Base-by-base conservation (phyloP, 2,113 vertebrate genomes). In the Nycticorax nycticorax region DNA sequence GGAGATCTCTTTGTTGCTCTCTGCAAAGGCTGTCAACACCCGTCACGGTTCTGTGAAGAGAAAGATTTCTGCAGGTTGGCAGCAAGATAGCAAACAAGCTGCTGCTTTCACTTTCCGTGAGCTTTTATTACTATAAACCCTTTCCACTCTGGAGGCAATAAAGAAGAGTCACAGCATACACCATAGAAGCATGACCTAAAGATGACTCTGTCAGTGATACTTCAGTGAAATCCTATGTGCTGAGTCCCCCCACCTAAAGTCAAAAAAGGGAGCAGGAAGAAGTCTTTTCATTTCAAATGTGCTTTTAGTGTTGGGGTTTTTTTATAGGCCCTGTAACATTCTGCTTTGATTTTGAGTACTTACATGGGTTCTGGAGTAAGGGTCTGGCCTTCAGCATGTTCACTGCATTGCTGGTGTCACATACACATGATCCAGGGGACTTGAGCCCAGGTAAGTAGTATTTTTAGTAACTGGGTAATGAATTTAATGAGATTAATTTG, bases 1-100 rank as follows among this genome's bases (percentile, higher is more conserved):
- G 62, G 50, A 77, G 55, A 89, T 84, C 52, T 80, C 64, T 68
- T 50, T 4, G 6, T 59, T 89, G 32, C 81, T 82, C 81, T 89
- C 69, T 93, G 69, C 77, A 85, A 75, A 88, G 67, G 73, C 57
- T 91, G 95, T 89, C 88, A 90, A 43, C 21, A 3, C 66, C 66
- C 10, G 3, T 91, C 85, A 85, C 1, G 0, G 43, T 81, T 88
- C 48, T 92, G 39, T 43, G 56, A 91, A 60, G 43, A 82, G 60
- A 92, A 77, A 62, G 50, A 89, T 92, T 95, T 93, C 57, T 81
- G 41, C 90, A 91, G 67, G 56, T 79, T 92, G 92, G 60, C 84
- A 86, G 67, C 72, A 72, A 90, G 68, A 93, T 26, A 89, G 63
- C 30, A 82, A 85, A 55, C 63, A 85, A 93, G 63, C 53, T 86